Evolutionary conservation across 1,140 invertebrate species (phyloP).

Genomic region (Lordiphosa stackelbergi): DNA sequence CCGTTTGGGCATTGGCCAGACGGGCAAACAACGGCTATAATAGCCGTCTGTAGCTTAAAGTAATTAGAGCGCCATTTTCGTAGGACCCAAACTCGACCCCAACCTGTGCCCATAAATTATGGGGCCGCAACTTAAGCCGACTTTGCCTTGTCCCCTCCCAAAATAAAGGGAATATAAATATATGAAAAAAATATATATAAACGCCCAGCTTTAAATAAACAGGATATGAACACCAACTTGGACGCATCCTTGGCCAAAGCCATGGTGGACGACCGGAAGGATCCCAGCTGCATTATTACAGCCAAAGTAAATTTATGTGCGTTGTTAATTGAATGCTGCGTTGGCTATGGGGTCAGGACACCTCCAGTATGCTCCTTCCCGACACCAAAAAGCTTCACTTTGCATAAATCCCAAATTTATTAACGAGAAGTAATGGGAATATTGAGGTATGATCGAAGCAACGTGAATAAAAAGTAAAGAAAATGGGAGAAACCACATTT

Average conservation of each 20-base stretch:
- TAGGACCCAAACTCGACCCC: slow-evolving; percentile 13
- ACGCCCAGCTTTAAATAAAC: slow-evolving; percentile 66
- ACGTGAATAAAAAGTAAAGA: neutral
- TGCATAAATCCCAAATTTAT: slow-evolving; percentile 71
- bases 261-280: slow-evolving; percentile 26
- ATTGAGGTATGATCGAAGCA: neutral
- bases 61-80: slow-evolving; percentile 70
- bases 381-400: slow-evolving; percentile 24
- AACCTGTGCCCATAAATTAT: slow-evolving; percentile 50
- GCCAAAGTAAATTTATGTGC: slow-evolving; percentile 72
- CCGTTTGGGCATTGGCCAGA: neutral
- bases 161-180: slow-evolving; percentile 25
- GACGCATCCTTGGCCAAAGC: slow-evolving; percentile 12
- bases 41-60: slow-evolving; percentile 65
- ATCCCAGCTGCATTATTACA: slow-evolving; percentile 70
- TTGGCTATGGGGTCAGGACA: slow-evolving; percentile 37
- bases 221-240: slow-evolving; percentile 34
- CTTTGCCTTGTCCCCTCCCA: slow-evolving; percentile 25
- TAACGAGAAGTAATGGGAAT: slow-evolving; percentile 32
- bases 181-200: slow-evolving; percentile 37
- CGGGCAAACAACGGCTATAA: slow-evolving; percentile 40
- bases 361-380: slow-evolving; percentile 22
- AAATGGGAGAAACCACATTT: no score
- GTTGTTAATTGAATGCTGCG: slow-evolving; percentile 65
- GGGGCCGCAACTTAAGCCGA: slow-evolving; percentile 56